Evolutionary conservation across 2,888 invertebrate genomes (phyloP).

Genomic region (Chromoteleia sp.): DNA sequence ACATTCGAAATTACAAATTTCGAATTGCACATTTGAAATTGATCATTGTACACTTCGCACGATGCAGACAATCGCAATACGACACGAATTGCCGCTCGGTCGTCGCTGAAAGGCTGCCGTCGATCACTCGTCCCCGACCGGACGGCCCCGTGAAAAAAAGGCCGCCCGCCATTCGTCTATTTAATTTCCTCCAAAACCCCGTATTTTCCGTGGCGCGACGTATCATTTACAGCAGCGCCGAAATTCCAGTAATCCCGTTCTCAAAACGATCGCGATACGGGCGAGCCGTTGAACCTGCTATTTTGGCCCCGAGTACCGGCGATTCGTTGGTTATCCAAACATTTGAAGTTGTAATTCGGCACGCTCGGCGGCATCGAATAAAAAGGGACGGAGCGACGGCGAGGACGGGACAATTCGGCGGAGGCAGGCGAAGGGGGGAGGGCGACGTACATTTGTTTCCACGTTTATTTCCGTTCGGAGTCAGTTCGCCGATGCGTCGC

Average conservation of each 20-base stretch:
- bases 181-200: constrained; percentile 37
- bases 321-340: constrained; percentile 33
- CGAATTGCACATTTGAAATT: no score
- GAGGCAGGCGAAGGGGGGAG: constrained; percentile 3
- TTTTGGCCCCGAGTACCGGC: constrained; percentile 35
- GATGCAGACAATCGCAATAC: no score
- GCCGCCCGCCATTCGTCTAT: constrained; percentile 18
- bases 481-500: constrained; percentile 61
- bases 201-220: constrained; percentile 25
- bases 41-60: no score
- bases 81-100: no score
- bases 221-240: constrained; percentile 39
- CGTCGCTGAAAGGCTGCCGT: no score
- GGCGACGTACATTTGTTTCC: constrained; percentile 69
- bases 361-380: constrained; percentile 38
- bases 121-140: constrained; percentile 9
- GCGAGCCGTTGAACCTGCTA: constrained; percentile 41
- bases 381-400: constrained; percentile 5
- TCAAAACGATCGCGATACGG: constrained; percentile 60
- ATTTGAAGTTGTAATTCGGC: constrained; percentile 36
- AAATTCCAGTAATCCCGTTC: constrained; percentile 56
- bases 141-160: no score
- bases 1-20: no score
- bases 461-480: constrained; percentile 73
- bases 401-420: constrained; percentile 10